phyloP scores from a whole-genome alignment of 1,140 invertebrate genomes.

The Plodia interpunctella region DNA sequence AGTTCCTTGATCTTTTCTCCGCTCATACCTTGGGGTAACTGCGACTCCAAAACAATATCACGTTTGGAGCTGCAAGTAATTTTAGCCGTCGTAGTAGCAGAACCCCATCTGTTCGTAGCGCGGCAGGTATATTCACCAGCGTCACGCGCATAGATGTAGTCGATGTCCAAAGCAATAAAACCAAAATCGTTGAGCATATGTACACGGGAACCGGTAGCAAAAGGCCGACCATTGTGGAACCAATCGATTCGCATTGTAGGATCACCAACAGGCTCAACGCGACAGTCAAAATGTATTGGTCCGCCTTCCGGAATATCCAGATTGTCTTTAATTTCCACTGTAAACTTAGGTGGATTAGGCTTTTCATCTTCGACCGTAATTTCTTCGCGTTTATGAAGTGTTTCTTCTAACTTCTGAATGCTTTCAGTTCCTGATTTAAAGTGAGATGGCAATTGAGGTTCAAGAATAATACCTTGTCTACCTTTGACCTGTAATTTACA shows the following conservation, averaged over 20 bases:
- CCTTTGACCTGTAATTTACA: slow-evolving; percentile 91
- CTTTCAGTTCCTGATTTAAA: slow-evolving; percentile 92
- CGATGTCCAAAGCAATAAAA: slow-evolving; percentile 94
- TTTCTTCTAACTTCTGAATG: slow-evolving; percentile 93
- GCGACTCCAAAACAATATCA: slow-evolving; percentile 93
- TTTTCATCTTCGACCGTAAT: slow-evolving; percentile 88
- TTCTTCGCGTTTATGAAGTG: slow-evolving; percentile 91
- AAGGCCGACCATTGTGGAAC: slow-evolving; percentile 94
- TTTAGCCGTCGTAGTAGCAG: slow-evolving; percentile 89
- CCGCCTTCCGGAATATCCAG: slow-evolving; percentile 91
- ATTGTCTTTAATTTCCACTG: slow-evolving; percentile 89
- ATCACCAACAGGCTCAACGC: slow-evolving; percentile 92
- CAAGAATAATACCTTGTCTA: slow-evolving; percentile 91
- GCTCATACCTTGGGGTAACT: slow-evolving; percentile 94
- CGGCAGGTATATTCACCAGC: slow-evolving; percentile 91
- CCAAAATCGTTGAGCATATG: slow-evolving; percentile 96
- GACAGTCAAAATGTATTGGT: slow-evolving; percentile 93
- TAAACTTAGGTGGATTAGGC: slow-evolving; percentile 90
- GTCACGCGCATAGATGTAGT: slow-evolving; percentile 92
- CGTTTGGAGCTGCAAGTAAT: slow-evolving; percentile 91
- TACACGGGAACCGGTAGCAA: slow-evolving; percentile 92
- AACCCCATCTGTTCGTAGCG: slow-evolving; percentile 92
- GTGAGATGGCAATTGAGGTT: slow-evolving; percentile 92
- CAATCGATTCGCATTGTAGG: slow-evolving; percentile 94
- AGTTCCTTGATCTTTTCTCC: slow-evolving; percentile 94